Base-by-base conservation (phyloP, 2,797 vertebrate genomes). In the Mallotus villosus region DNA sequence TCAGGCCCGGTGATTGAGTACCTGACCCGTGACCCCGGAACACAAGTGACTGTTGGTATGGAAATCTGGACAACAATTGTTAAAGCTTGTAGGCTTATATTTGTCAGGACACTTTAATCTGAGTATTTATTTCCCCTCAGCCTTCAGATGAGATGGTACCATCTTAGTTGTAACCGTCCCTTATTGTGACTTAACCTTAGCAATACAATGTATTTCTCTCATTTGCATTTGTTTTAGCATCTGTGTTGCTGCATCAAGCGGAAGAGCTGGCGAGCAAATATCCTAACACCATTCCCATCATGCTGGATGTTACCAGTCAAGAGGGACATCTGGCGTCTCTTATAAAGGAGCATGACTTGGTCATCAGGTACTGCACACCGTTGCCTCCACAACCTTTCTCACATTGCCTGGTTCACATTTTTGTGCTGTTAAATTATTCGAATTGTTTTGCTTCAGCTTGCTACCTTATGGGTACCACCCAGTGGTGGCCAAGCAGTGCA, bases 1-100 rank as follows among this genome's bases (percentile, higher is more conserved):
- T 97, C 97, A 17, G 94, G 90, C 19, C 97, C 98, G 6, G 94
- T 99, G 1, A 88, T 99, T 32, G 95, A 97, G 77, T 99, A 98
- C 82, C 89, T 99, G 79, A 96, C 93, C 49, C 95, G 97, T 46
- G 94, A 96, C 73, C 72, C 90, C 70, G 90, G 70, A 32, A 87
- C 90, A 24, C 93, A 94, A 86, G 91, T 99, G 84, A 99, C 97
- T 60, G 93, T 96, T 80, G 97, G 98, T 98, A 94, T 85, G 93
- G 90, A 81, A 55, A 55, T n/a, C 0, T 46, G 12, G 41, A 46
- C 41, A 46, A 12, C 41, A 46, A 46, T 12, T 46, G 41, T 46
- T 46, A 12, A 12, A 12, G 41, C 32, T 34, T 41, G 37, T 46
- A 8, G 2, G 11, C 2, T 14, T 46, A 46, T 46, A 29, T 29